Conservation (phyloP, 2,797 vertebrate species). For the Pseudocheirus occidentalis region DNA sequence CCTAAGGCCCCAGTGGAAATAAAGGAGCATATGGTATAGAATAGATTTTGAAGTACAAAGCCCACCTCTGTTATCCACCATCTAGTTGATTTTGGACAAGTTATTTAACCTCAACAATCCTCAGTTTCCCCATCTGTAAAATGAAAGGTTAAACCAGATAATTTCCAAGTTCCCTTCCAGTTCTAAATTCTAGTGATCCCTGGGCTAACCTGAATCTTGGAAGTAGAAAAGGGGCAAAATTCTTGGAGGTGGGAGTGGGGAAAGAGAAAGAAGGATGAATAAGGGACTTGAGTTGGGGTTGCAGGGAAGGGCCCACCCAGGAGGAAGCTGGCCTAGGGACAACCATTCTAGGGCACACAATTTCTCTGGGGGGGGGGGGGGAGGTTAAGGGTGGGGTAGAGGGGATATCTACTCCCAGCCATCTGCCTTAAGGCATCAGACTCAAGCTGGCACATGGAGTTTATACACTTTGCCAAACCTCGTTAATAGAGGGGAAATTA, state of each 20-base stretch:
- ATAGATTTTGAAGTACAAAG: neutral
- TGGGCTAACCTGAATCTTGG: neutral
- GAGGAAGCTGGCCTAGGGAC: neutral
- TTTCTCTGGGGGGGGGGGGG: slow-evolving; percentile 44
- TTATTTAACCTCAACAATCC: neutral
- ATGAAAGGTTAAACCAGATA: neutral
- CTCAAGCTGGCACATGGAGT: slow-evolving; percentile 60
- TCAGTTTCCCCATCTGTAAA: neutral
- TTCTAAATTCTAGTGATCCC: neutral
- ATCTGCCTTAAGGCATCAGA: slow-evolving; percentile 74
- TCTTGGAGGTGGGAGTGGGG: neutral
- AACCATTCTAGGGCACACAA: neutral
- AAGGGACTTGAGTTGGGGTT: neutral
- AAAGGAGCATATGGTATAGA: no score
- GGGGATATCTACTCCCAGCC: slow-evolving; percentile 49
- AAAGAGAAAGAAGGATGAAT: neutral
- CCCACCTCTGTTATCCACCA: neutral
- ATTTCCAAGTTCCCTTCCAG: neutral
- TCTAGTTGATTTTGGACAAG: neutral
- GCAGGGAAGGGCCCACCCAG: neutral
- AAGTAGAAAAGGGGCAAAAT: slow-evolving; percentile 8
- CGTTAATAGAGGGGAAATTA: slow-evolving; percentile 64
- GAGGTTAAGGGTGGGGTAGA: neutral
- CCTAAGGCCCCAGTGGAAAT: neutral
- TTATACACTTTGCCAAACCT: slow-evolving; percentile 74